phyloP scores from a whole-genome alignment of 2,797 vertebrate species.

The Rachycentron canadum region DNA sequence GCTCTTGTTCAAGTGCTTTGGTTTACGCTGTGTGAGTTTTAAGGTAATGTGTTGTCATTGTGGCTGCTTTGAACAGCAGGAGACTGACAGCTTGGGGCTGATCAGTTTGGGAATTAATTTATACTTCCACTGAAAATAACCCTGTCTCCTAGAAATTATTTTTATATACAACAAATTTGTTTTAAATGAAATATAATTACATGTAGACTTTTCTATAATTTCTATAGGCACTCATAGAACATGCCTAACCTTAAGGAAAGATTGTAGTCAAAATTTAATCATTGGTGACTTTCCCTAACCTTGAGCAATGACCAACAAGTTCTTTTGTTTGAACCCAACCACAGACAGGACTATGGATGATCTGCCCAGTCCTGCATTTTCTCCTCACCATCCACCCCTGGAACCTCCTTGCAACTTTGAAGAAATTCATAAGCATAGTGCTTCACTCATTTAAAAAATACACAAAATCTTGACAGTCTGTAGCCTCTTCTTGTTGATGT shows the following conservation, averaged over 20 bases:
- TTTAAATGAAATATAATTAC: no score
- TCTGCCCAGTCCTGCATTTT: background rate
- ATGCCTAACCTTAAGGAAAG: background rate
- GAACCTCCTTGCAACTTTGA: background rate
- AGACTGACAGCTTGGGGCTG: background rate
- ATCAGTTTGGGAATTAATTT: background rate
- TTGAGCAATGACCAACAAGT: background rate
- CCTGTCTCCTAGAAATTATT: background rate
- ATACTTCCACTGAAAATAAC: background rate
- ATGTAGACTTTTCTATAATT: background rate
- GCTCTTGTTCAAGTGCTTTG: constrained; percentile 22
- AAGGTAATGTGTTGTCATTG: background rate
- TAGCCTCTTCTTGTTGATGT: no score
- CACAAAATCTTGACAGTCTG: no score
- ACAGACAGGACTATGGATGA: background rate
- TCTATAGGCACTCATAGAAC: background rate
- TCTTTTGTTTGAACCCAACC: background rate
- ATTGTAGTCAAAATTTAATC: background rate
- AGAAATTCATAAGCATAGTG: background rate
- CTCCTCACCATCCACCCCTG: background rate
- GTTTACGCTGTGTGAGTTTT: constrained; percentile 30
- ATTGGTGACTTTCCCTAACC: background rate
- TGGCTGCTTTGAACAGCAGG: constrained; percentile 2
- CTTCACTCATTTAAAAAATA: background rate
- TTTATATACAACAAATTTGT: background rate